Percentiles rank a stretch among this genome's conserved stretches.
Evolutionary conservation across 2,797 vertebrate genomes (phyloP).

Genomic region (Sebastes diaconus): DNA sequence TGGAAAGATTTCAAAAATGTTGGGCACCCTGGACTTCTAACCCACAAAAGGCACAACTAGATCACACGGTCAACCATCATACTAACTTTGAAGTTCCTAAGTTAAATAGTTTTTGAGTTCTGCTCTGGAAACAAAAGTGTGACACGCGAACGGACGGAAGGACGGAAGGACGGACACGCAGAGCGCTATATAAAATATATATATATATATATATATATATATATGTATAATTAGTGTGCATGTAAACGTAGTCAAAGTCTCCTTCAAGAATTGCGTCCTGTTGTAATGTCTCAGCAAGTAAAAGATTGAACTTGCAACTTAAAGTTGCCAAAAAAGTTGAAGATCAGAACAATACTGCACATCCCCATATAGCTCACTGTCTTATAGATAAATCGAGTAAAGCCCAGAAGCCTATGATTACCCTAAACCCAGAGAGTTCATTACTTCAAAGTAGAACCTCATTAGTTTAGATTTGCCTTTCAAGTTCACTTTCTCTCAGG

Average conservation of each 20-base stretch:
- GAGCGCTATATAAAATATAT: too few species aligned
- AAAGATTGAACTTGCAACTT: slow-evolving; percentile 19
- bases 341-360: slow-evolving; percentile 25
- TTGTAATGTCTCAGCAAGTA: not conserved
- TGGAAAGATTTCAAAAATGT: too few species aligned
- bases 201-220: too few species aligned
- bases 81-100: too few species aligned
- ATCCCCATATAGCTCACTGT: slow-evolving; percentile 44
- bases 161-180: too few species aligned
- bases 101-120: fast-evolving
- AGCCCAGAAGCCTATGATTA: slow-evolving; percentile 73
- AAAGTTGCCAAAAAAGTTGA: slow-evolving; percentile 29
- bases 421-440: slow-evolving; percentile 71
- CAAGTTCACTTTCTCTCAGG: slow-evolving; percentile 76
- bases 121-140: too few species aligned
- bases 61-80: too few species aligned
- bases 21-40: too few species aligned
- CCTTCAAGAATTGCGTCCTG: not conserved
- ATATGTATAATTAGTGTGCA: too few species aligned
- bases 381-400: slow-evolving; percentile 53
- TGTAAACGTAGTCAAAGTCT: not conserved
- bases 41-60: fast-evolving
- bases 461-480: slow-evolving; percentile 80
- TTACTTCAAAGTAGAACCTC: slow-evolving; percentile 79
- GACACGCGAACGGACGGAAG: too few species aligned